These are phyloP conservation scores for Embiotoca jacksoni DNA, from an alignment of 2,113 vertebrate genomes.

Conservation along the genomic window DNA sequence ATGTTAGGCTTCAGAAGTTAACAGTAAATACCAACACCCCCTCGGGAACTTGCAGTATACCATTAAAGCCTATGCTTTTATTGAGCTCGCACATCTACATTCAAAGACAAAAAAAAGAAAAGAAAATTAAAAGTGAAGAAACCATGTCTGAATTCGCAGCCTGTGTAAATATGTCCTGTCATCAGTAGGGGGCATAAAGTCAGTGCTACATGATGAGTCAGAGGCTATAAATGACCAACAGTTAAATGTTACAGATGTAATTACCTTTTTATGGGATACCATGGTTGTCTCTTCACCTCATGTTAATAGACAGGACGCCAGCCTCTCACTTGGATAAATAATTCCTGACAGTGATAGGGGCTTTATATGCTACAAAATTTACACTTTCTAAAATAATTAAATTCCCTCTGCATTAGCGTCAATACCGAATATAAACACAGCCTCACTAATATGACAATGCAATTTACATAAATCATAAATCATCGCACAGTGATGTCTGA, in stretches of 20 bases:
- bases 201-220: background rate
- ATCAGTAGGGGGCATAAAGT: background rate
- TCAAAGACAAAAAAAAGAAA: background rate
- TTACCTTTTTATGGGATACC: background rate
- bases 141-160: background rate
- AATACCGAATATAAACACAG: background rate
- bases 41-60: background rate
- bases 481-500: background rate
- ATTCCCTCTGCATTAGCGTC: too few species aligned
- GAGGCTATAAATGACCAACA: background rate
- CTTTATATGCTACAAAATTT: background rate
- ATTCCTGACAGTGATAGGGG: background rate
- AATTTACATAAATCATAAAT: slow-evolving; percentile 9
- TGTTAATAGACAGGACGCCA: background rate
- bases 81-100: background rate
- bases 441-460: background rate
- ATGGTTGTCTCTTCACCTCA: background rate
- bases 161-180: background rate
- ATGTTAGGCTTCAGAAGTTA: slow-evolving; percentile 40
- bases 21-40: slow-evolving; percentile 1
- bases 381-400: background rate
- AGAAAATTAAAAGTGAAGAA: background rate
- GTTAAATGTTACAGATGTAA: slow-evolving; percentile 10
- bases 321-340: background rate
- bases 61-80: slow-evolving; percentile 11